These are phyloP conservation scores for Caenorhabditis sp. DNA, from an alignment of 2,888 invertebrate genomes.

Conservation along the genomic window DNA sequence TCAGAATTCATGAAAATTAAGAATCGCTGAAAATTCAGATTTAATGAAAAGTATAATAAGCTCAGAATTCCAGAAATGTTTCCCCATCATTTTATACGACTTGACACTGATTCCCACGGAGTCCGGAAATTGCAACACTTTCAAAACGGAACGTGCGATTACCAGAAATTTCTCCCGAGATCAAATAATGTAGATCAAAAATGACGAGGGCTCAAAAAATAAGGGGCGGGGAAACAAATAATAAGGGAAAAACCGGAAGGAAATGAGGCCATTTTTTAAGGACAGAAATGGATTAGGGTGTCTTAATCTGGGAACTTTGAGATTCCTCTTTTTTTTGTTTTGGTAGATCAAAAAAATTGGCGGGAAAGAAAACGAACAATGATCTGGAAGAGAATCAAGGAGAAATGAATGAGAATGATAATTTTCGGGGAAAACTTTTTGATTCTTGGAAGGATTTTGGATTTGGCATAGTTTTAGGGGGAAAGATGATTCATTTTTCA, in stretches of 20 bases:
- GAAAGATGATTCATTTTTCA: neutral
- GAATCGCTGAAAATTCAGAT: neutral
- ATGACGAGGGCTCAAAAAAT: neutral
- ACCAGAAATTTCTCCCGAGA: neutral
- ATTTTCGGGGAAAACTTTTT: neutral
- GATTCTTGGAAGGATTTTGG: neutral
- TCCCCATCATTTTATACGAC: conserved; percentile 8
- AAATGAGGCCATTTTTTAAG: neutral
- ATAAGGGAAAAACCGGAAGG: neutral
- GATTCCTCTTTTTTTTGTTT: neutral
- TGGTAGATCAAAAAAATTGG: no score
- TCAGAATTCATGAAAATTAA: no score
- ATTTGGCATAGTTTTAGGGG: neutral
- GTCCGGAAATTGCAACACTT: neutral
- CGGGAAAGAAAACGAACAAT: neutral
- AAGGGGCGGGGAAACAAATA: neutral
- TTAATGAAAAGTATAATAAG: no score
- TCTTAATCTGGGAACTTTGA: neutral
- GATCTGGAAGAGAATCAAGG: neutral
- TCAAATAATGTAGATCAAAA: neutral
- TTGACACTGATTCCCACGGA: neutral
- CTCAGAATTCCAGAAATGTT: neutral
- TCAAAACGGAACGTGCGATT: conserved; percentile 32
- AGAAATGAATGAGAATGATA: neutral
- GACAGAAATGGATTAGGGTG: neutral